Evolutionary conservation across 2,888 invertebrate species (phyloP), one percentile per base, ranked within the genome.

Genomic region (Ceramica pisi): DNA sequence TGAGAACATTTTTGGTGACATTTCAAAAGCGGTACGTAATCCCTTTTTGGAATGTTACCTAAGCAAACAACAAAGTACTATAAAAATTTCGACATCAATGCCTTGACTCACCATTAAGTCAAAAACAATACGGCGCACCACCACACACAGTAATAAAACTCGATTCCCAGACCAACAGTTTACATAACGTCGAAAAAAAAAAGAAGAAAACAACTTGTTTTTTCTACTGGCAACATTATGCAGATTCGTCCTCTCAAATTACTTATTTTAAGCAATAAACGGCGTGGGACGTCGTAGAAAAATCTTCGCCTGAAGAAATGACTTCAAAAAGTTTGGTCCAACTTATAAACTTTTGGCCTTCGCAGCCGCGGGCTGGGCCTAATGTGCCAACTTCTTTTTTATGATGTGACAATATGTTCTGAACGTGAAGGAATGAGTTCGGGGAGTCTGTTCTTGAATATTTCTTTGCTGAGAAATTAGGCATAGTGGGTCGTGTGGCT

Each of bases 181-280:
- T 89, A 89, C 88, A 90, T 90, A 87, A 78, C 82, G 86, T 82
- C 57, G 68, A 80, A 50, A 78, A 79, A 86, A 85, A 87, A 79
- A 86, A 85, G 87, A 87, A 88, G 88, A 89, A 93, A 92, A 92
- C 90, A 94, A 93, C 85, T 94, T 93, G 91, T 91, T 93, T 93
- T 92, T 91, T 89, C 88, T 87, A 88, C 89, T 90, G 64, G 80
- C 87, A 89, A 90, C 92, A 94, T 95, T 95, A 95, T 95, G 95
- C 92, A 94, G 91, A 95, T 94, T 92, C 90, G 90, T 92, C 91
- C 89, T 91, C 87, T 88, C 84, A 92, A 94, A 94, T 94, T 94
- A 94, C 95, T 94, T 94, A 94, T 94, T 80, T 94, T 93, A 92
- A 91, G 94, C 93, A 93, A 94, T 94, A 95, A 94, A 95, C 92